Evolutionary conservation across 2,888 invertebrate species (phyloP).

Genomic region (Euphydryas editha): DNA sequence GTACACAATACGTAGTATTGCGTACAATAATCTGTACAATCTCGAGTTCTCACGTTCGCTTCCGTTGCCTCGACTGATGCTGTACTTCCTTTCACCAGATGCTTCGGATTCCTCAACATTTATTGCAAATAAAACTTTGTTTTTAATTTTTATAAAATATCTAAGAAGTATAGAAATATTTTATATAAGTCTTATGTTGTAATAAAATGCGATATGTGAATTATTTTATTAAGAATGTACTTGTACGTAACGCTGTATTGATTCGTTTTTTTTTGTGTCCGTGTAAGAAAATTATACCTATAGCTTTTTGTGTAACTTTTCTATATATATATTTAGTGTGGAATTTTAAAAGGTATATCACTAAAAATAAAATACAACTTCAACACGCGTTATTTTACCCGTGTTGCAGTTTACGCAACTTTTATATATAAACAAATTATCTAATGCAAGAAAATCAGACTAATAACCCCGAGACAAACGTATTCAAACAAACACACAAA

Average conservation of each 20-base stretch:
- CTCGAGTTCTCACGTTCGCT: conserved; percentile 32
- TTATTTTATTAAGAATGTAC: background rate
- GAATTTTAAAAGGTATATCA: no score
- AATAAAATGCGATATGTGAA: background rate
- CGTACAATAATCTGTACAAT: background rate
- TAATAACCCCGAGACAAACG: no score
- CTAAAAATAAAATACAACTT: no score
- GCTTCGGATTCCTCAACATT: conserved; percentile 26
- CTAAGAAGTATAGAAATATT: background rate
- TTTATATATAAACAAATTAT: no score
- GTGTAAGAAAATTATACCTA: no score
- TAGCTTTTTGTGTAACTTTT: no score
- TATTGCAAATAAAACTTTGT: background rate
- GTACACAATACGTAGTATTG: background rate
- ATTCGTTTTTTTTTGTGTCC: no score
- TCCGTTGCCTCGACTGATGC: conserved; percentile 15
- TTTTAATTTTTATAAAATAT: background rate
- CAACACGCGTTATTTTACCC: no score
- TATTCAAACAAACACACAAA: no score
- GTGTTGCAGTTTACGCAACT: no score
- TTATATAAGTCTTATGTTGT: background rate
- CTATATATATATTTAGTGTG: no score
- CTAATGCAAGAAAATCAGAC: no score
- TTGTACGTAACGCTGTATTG: background rate
- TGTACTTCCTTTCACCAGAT: conserved; percentile 36